These are phyloP conservation scores for Nixonia krombeini DNA, from an alignment of 1,140 invertebrate species.

Conservation along the genomic window DNA sequence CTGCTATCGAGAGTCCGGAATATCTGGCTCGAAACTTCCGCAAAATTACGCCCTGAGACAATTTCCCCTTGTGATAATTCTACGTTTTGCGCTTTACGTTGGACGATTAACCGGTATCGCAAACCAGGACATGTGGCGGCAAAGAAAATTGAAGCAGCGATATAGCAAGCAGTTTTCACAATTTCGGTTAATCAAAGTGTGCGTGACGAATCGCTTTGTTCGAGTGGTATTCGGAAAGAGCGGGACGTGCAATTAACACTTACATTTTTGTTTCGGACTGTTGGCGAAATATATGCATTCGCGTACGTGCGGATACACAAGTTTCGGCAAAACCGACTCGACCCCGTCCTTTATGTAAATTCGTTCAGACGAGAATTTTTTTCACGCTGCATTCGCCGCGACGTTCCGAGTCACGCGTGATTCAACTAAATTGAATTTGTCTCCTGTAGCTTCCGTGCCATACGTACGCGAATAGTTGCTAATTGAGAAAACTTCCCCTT, in stretches of 20 bases:
- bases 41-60: no score
- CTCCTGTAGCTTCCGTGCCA: conserved; percentile 32
- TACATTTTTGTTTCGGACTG: conserved; percentile 9
- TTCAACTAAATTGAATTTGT: conserved; percentile 46
- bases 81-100: no score
- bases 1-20: no score
- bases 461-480: conserved; percentile 46
- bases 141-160: no score
- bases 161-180: no score
- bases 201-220: no score
- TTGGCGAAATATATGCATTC: conserved; percentile 24
- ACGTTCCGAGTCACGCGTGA: conserved; percentile 37
- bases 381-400: conserved; percentile 21
- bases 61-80: no score
- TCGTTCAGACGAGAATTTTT: conserved; percentile 26
- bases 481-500: conserved; percentile 47
- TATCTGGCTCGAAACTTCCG: no score
- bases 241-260: neutral
- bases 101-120: no score
- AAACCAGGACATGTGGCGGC: no score
- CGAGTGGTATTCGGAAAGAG: no score
- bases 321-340: conserved; percentile 17
- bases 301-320: conserved; percentile 29
- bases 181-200: no score
- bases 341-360: conserved; percentile 44